These are phyloP conservation scores for Pangasius larnaudii DNA, from an alignment of 2,797 vertebrate species.

Conservation along the genomic window DNA sequence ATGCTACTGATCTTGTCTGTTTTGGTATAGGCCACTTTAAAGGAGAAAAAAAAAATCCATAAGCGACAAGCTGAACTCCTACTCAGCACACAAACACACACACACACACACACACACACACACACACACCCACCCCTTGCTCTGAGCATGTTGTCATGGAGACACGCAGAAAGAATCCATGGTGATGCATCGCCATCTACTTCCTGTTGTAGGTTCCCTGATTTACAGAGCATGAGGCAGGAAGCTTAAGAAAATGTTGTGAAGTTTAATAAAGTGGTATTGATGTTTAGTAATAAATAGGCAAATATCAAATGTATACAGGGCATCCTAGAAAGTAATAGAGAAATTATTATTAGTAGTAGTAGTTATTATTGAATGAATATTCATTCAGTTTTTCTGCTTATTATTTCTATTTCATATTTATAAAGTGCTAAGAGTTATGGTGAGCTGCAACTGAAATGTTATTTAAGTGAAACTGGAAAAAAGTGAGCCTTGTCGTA, in stretches of 20 bases:
- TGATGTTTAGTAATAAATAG: neutral
- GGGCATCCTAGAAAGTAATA: neutral
- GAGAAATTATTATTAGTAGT: neutral
- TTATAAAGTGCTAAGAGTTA: neutral
- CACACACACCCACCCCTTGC: constrained; percentile 56
- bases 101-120: constrained; percentile 61
- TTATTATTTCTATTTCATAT: neutral
- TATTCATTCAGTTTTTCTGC: neutral
- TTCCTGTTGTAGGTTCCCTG: constrained; percentile 54
- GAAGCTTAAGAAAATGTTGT: neutral
- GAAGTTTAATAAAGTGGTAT: neutral
- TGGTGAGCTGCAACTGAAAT: neutral
- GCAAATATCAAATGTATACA: neutral
- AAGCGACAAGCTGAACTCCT: constrained; percentile 55
- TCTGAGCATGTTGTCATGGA: constrained; percentile 63
- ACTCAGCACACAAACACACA: constrained; percentile 60
- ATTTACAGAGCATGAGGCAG: constrained; percentile 26
- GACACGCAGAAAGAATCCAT: constrained; percentile 54
- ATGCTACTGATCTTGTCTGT: constrained; percentile 20
- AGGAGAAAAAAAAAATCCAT: constrained; percentile 48
- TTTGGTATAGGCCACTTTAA: constrained; percentile 40
- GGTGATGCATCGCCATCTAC: constrained; percentile 55
- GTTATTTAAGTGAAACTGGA: neutral
- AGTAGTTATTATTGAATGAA: neutral
- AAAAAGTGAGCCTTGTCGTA: neutral